Evolutionary conservation across 2,797 vertebrate species (phyloP), one percentile per base, ranked within the genome.

Genomic region (Discoglossus pictus): DNA sequence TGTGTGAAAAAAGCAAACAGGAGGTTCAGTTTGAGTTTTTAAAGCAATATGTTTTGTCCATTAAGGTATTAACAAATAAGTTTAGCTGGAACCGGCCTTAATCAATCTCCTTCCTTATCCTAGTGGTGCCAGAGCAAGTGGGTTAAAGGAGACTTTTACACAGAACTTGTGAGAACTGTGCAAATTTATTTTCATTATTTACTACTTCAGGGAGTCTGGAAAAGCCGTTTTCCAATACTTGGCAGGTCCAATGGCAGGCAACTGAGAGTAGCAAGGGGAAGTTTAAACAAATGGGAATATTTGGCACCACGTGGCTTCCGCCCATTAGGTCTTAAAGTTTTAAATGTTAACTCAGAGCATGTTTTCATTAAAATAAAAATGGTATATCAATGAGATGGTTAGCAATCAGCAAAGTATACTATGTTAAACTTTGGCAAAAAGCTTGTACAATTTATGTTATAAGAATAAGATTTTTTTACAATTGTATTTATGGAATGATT

Each of bases 1-100:
- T 20, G 62, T 65, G 62, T 46, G 50, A 65, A 34, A 15, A 42
- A 65, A 65, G 39, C 46, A 6, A n/a, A 25, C 16, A 54, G 39
- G 27, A 46, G 38, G 13, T 12, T 46, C 50, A 54, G 18, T 15
- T 54, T 65, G 54, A 50, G 44, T 10, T 12, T 35, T 47, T 20
- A 35, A 31, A 46, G n/a, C 39, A 18, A 40, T 38, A 24, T 34
- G 48, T 51, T 51, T 51, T 31, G 24, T 25, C 25, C 12, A 51
- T 51, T 31, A 51, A 24, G 10, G 8, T 15, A 51, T 51, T 31
- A 34, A 8, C 4, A 31, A 8, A 31, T 4, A 31, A 31, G 8
- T 31, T 8, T 31, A n/a, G n/a, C 8, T 31, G 8, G 27, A 31
- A 31, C 27, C 4, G 27, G 27, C 27, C 27, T 8, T 31, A 31